These are phyloP conservation scores for Galeopsomyia nigrocyanea DNA, from an alignment of 2,888 invertebrate species.

Conservation along the genomic window DNA sequence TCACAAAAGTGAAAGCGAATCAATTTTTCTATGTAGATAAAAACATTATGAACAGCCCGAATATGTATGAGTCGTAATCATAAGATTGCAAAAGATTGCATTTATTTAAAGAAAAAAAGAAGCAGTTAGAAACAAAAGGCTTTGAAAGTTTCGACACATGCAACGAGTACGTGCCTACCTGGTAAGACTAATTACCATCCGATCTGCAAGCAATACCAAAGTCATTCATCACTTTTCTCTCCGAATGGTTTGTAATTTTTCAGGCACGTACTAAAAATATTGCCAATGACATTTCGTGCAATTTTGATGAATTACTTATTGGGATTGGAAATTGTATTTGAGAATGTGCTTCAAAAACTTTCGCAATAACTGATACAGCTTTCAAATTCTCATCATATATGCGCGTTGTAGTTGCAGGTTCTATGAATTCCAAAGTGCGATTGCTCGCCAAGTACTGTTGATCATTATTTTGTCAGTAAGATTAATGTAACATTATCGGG, in stretches of 20 bases:
- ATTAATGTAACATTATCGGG: no score
- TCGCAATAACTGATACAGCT: no score
- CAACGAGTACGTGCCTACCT: neutral
- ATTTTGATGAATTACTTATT: conserved; percentile 12
- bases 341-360: neutral
- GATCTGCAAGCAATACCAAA: conserved; percentile 8
- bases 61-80: no score
- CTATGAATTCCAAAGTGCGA: no score
- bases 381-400: no score
- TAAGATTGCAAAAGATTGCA: no score
- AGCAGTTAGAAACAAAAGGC: conserved; percentile 15
- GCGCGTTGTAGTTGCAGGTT: no score
- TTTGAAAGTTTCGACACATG: neutral
- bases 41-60: no score
- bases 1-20: no score
- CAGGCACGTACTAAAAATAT: neutral
- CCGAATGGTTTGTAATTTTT: neutral
- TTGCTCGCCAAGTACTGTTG: no score
- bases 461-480: no score
- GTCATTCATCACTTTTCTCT: conserved; percentile 22
- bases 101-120: neutral
- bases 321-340: conserved; percentile 9
- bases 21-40: no score
- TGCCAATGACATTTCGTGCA: neutral
- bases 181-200: neutral